A percentile compares a stretch with the other conserved stretches of the same genome.
Evolutionary conservation across 1,140 invertebrate species (phyloP).

Genomic region (Orius insidiosus): DNA sequence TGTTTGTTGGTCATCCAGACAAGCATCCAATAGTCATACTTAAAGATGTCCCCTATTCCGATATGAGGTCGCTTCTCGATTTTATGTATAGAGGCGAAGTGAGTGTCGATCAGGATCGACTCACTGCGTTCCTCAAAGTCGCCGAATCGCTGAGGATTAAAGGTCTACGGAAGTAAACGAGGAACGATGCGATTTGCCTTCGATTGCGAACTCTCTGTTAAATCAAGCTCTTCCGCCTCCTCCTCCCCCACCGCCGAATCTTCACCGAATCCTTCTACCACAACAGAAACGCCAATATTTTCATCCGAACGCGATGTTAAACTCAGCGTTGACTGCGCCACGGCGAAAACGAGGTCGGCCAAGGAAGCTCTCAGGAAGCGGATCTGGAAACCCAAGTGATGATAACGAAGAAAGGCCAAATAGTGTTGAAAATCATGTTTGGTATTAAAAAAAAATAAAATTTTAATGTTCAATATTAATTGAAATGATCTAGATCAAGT

Average conservation of each 20-base stretch:
- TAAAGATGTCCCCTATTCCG: constrained; percentile 74
- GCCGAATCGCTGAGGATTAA: constrained; percentile 80
- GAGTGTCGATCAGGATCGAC: constrained; percentile 72
- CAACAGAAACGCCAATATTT: constrained; percentile 3
- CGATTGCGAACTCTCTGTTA: constrained; percentile 39
- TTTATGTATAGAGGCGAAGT: constrained; percentile 90
- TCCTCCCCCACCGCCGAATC: too few relatives aligned
- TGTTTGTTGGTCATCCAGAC: constrained; percentile 74
- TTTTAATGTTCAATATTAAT: too few relatives aligned
- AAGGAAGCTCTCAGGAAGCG: constrained; percentile 63
- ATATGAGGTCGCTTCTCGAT: constrained; percentile 73
- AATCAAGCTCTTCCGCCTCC: constrained; percentile 18
- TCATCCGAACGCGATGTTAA: constrained; percentile 36
- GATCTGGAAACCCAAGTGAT: constrained; percentile 39
- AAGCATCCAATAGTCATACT: constrained; percentile 85
- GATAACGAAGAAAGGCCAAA: constrained; percentile 8
- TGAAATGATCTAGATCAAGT: too few relatives aligned
- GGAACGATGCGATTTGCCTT: constrained; percentile 49
- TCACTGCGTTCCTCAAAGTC: constrained; percentile 66
- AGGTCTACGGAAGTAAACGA: constrained; percentile 76
- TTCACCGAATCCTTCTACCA: constrained; percentile 34
- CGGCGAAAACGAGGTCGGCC: constrained; percentile 68
- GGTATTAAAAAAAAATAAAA: constrained; percentile 1
- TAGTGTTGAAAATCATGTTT: constrained; percentile 8
- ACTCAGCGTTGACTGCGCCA: constrained; percentile 57